A percentile compares a stretch with the other conserved stretches of the same genome.
phyloP scores from a whole-genome alignment of 2,113 vertebrate species.

The Macaca fascicularis region DNA sequence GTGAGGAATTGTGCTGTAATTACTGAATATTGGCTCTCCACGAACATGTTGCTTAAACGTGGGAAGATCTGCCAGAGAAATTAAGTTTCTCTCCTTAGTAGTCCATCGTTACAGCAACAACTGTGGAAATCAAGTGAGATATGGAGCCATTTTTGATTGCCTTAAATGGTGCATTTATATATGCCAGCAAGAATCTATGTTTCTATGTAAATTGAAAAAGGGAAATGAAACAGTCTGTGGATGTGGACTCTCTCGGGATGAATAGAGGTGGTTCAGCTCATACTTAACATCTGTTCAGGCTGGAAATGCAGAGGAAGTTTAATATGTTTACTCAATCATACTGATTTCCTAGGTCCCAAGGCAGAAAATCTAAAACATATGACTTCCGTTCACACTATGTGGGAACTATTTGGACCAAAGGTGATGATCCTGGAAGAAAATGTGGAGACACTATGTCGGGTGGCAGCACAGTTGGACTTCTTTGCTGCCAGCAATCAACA shows the following conservation, averaged over 20 bases:
- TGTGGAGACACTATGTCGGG: neutral
- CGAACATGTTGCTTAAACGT: constrained; percentile 48
- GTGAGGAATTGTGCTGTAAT: constrained; percentile 69
- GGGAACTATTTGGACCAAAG: constrained; percentile 68
- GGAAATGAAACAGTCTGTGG: constrained; percentile 64
- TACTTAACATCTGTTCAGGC: constrained; percentile 78
- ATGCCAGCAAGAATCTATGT: constrained; percentile 67
- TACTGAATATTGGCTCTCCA: constrained; percentile 68
- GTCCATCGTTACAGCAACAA: constrained; percentile 68
- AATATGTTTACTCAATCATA: constrained; percentile 76
- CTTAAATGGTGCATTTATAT: constrained; percentile 70
- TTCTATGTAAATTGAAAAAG: constrained; percentile 63
- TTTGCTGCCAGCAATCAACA: constrained; percentile 71
- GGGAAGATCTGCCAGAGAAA: constrained; percentile 67
- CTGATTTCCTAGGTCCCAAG: constrained; percentile 74
- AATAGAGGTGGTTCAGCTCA: constrained; percentile 76
- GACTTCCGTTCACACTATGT: constrained; percentile 71
- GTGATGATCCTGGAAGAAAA: constrained; percentile 73
- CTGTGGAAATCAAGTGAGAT: constrained; percentile 76
- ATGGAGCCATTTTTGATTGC: constrained; percentile 72
- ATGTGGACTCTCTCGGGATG: constrained; percentile 65
- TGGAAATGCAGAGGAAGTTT: constrained; percentile 67
- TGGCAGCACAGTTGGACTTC: constrained; percentile 59
- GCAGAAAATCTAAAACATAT: constrained; percentile 71
- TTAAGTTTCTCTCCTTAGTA: constrained; percentile 66